Evolutionary conservation across 2,888 invertebrate genomes (phyloP), one percentile per base, ranked within the genome.

Genomic region (Elysia crispata): DNA sequence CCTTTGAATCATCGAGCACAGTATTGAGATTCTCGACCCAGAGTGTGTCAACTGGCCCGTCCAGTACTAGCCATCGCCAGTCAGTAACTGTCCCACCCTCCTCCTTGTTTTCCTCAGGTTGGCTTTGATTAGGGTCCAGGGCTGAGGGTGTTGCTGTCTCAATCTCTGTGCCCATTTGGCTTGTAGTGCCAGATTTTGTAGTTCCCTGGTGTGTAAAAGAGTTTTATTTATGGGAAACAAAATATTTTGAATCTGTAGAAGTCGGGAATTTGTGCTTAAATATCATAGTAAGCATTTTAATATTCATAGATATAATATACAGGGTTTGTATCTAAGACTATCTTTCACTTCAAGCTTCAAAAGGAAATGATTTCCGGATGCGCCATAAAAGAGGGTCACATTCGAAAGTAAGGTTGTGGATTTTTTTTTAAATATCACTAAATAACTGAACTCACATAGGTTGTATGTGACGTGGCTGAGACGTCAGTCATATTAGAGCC

Each of bases 21-120:
- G 92, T 92, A 84, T 92, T 92, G 33, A 92, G 88, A 82, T 92
- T 92, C 85, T 92, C 92, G 30, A 92, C 91, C 92, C 92, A 92
- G 76, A 91, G 84, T 5, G 92, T 92, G 82, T 92, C 92, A 13
- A 92, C 91, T 0, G 92, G 92, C 6, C 92, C 92, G 75, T 92
- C 92, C 23, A 92, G 86, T 1, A 92, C 87, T 33, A 92, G 80
- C 91, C 91, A 92, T n/a, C 88, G 86, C 91, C 92, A 91, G 83
- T 88, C 87, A 31, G 85, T 87, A 33, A 86, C 82, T 8, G 82
- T 66, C 1, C 85, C 82, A 15, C 86, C 87, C 31, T 83, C 83
- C 50, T 86, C 81, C 30, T 86, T 85, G 13, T 72, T 83, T 30
- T 83, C 85, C 8, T 83, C 85, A 84, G 33, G 67, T 18, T 76